Conservation (phyloP, 2,113 vertebrate species). For the Malurus alboscapulatus region DNA sequence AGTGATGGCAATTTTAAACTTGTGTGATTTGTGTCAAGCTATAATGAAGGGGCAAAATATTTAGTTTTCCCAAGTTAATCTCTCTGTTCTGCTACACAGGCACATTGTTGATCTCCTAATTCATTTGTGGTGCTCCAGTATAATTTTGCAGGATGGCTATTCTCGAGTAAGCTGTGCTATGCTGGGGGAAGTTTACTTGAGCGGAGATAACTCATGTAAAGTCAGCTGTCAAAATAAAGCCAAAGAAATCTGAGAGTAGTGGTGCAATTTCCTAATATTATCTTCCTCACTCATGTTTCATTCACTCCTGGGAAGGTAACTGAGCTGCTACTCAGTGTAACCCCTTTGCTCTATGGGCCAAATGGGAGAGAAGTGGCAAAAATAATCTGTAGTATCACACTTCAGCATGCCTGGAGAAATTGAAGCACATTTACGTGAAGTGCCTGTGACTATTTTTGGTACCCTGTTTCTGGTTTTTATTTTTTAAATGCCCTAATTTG, state of each 20-base stretch:
- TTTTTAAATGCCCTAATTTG: background rate
- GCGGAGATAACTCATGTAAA: constrained; percentile 39
- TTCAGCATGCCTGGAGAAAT: background rate
- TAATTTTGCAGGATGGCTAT: background rate
- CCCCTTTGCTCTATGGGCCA: background rate
- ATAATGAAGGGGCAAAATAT: background rate
- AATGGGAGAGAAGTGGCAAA: background rate
- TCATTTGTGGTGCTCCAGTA: background rate
- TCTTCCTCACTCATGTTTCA: constrained; percentile 41
- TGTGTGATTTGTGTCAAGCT: background rate
- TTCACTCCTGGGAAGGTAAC: constrained; percentile 3
- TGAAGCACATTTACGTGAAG: background rate
- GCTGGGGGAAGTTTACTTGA: background rate
- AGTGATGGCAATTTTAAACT: background rate
- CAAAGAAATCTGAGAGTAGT: constrained; percentile 30
- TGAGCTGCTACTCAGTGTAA: background rate
- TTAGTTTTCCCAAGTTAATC: background rate
- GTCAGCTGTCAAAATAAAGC: constrained; percentile 64
- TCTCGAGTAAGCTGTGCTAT: background rate
- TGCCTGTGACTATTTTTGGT: background rate
- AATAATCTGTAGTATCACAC: background rate
- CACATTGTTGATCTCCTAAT: background rate
- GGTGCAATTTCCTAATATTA: constrained; percentile 48
- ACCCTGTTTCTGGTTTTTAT: background rate
- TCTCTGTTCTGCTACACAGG: background rate